phyloP scores from a whole-genome alignment of 1,140 invertebrate genomes.

The Drosophila trapezifrons region DNA sequence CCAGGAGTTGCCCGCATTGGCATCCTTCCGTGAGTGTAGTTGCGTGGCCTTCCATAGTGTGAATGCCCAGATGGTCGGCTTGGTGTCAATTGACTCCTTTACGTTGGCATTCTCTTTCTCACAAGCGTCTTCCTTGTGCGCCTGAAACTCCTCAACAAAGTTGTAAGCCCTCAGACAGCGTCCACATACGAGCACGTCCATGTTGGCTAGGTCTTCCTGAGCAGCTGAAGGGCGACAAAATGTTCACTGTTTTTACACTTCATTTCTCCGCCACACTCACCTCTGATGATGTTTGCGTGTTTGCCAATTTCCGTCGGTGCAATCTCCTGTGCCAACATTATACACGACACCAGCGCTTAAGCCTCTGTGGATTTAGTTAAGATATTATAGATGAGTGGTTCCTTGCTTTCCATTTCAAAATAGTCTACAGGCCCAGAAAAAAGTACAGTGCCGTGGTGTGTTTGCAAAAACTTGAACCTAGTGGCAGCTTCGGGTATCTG shows the following conservation, averaged over 20 bases:
- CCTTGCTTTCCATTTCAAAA: conserved; percentile 68
- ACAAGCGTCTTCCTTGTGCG: conserved; percentile 89
- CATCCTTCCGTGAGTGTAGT: conserved; percentile 84
- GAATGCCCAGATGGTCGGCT: conserved; percentile 93
- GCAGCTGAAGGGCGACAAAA: conserved; percentile 84
- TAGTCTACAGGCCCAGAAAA: conserved; percentile 47
- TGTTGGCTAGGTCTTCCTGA: conserved; percentile 89
- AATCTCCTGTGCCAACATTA: conserved; percentile 83
- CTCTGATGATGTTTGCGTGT: conserved; percentile 88
- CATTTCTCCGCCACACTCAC: conserved; percentile 82
- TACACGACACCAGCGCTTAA: conserved; percentile 53
- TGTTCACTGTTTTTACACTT: background rate
- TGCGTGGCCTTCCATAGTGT: conserved; percentile 90
- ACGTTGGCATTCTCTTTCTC: conserved; percentile 85
- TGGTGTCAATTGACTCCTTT: conserved; percentile 88
- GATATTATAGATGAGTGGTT: conserved; percentile 14
- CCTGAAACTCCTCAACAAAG: conserved; percentile 90
- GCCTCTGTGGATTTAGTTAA: conserved; percentile 37
- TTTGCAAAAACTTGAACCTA: conserved; percentile 33
- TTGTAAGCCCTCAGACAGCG: conserved; percentile 91
- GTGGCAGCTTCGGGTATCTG: conserved; percentile 51
- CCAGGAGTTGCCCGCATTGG: conserved; percentile 87
- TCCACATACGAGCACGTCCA: conserved; percentile 92
- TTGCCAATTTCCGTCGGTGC: conserved; percentile 88
- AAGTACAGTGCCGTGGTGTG: conserved; percentile 79